These are phyloP conservation scores for Nycticebus coucang DNA, from an alignment of 2,113 vertebrate genomes.

Conservation along the genomic window DNA sequence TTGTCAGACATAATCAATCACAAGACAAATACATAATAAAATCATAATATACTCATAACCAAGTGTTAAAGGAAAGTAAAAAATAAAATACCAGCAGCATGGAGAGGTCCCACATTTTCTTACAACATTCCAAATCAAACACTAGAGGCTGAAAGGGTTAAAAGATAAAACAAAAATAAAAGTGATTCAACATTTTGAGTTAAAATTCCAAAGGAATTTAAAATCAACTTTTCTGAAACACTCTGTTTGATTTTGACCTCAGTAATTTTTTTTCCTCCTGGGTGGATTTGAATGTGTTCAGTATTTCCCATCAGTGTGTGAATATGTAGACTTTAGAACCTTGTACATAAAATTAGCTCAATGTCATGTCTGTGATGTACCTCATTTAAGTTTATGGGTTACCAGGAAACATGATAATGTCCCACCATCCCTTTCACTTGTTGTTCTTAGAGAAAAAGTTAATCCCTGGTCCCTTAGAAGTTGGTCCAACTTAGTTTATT, in stretches of 20 bases:
- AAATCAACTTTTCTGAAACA: background rate
- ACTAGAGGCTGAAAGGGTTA: background rate
- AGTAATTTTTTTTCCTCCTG: background rate
- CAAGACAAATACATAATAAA: background rate
- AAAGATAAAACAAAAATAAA: background rate
- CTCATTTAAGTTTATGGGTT: background rate
- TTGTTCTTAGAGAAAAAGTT: background rate
- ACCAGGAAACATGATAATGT: background rate
- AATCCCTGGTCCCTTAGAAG: background rate
- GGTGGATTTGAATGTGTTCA: background rate
- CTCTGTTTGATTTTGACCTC: background rate
- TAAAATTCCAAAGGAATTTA: background rate
- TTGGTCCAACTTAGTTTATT: background rate
- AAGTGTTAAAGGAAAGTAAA: background rate
- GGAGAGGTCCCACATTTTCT: rapidly evolving
- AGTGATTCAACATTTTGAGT: background rate
- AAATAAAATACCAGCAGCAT: background rate
- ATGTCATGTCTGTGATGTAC: rapidly evolving
- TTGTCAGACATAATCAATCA: background rate
- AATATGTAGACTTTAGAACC: background rate
- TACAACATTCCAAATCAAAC: background rate
- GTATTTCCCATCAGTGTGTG: background rate
- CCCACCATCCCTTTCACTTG: background rate
- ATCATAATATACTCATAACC: background rate
- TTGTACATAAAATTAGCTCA: background rate